Percentiles rank a stretch among this genome's conserved stretches.
phyloP scores from a whole-genome alignment of 2,113 vertebrate genomes.

The Spermophilus dauricus region DNA sequence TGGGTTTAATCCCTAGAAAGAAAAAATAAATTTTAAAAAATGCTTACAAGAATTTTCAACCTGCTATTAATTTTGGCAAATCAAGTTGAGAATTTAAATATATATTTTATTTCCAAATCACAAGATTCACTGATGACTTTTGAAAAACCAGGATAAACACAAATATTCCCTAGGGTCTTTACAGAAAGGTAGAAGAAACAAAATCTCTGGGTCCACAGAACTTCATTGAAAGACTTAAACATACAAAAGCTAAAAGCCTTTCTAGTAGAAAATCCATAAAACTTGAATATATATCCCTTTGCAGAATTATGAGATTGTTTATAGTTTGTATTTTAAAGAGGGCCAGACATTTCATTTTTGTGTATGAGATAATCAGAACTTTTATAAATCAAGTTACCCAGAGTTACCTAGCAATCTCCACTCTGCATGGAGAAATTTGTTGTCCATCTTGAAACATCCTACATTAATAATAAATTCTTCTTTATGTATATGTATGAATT shows the following conservation, averaged over 20 bases:
- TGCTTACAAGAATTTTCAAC: background rate
- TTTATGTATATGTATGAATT: background rate
- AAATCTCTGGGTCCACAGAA: background rate
- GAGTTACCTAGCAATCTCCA: background rate
- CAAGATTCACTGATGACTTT: background rate
- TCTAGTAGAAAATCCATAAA: background rate
- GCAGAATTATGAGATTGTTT: background rate
- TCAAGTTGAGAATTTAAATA: slow-evolving; percentile 10
- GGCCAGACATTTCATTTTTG: background rate
- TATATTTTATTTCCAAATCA: background rate
- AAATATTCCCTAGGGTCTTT: background rate
- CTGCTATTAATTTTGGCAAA: slow-evolving; percentile 21
- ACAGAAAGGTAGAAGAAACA: background rate
- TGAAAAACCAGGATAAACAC: background rate
- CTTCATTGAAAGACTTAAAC: background rate
- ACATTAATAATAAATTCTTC: background rate
- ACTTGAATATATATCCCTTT: background rate
- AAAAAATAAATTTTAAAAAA: background rate
- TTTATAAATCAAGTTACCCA: background rate
- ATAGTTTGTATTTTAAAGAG: background rate
- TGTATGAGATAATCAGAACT: background rate
- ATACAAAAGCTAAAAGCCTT: background rate
- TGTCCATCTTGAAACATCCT: background rate
- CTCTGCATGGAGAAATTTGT: background rate
- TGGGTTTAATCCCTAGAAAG: background rate